These are phyloP conservation scores for Furcifer pardalis DNA, from an alignment of 2,797 vertebrate genomes.

Conservation along the genomic window DNA sequence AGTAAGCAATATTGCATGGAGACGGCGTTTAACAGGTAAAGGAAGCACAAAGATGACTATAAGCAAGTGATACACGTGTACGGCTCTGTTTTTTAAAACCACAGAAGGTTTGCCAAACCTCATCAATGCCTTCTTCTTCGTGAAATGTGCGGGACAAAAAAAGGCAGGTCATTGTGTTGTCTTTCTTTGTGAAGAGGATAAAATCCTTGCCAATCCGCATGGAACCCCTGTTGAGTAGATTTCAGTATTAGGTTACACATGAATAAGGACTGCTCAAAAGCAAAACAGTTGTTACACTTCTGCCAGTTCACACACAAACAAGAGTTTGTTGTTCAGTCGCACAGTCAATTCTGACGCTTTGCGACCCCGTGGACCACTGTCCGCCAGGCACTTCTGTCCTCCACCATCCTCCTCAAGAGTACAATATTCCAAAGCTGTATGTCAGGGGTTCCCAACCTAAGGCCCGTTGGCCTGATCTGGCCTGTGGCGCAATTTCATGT, in stretches of 20 bases:
- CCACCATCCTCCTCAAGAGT: no score
- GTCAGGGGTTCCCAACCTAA: no score
- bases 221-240: slow-evolving; percentile 85
- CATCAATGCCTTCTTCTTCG: slow-evolving; percentile 97
- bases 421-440: neutral
- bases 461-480: no score
- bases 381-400: no score
- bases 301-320: neutral
- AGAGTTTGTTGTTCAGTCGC: no score
- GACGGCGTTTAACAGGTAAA: neutral
- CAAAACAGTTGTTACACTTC: neutral
- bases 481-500: no score
- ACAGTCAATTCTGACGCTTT: no score
- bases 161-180: slow-evolving; percentile 88
- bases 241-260: slow-evolving; percentile 22
- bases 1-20: neutral
- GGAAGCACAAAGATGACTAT: neutral
- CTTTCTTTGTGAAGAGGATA: slow-evolving; percentile 97
- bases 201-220: slow-evolving; percentile 99
- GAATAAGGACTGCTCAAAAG: neutral
- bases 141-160: slow-evolving; percentile 97
- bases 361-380: no score
- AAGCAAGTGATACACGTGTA: neutral
- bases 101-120: slow-evolving; percentile 80
- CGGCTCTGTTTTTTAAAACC: neutral